These are phyloP conservation scores for Mythimna pallens DNA, from an alignment of 2,888 invertebrate genomes.

Conservation along the genomic window DNA sequence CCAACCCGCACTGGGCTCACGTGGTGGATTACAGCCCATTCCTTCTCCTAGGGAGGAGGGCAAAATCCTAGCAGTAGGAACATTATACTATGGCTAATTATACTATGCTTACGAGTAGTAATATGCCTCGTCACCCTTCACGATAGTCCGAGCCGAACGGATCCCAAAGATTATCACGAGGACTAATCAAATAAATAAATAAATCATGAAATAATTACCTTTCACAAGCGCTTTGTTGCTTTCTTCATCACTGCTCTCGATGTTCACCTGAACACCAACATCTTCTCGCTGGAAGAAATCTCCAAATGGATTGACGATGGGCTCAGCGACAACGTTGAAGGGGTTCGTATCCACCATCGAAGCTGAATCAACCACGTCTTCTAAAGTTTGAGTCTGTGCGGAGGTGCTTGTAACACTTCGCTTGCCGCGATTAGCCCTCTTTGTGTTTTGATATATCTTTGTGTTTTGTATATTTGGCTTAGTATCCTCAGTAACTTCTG, in stretches of 20 bases:
- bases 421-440: conserved; percentile 16
- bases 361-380: conserved; percentile 69
- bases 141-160: not conserved
- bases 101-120: too few species aligned
- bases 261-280: not conserved
- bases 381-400: conserved; percentile 63
- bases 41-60: too few species aligned
- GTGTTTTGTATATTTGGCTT: conserved; percentile 81
- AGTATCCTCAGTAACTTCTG: not conserved
- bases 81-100: not conserved
- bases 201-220: conserved; percentile 66
- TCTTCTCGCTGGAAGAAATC: conserved; percentile 31
- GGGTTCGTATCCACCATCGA: conserved; percentile 75
- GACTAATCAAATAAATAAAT: not conserved
- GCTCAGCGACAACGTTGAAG: conserved; percentile 66
- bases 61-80: too few species aligned
- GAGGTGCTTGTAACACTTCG: not conserved
- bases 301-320: conserved; percentile 70
- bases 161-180: not conserved
- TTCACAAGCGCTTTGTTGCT: conserved; percentile 76
- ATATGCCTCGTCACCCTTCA: too few species aligned
- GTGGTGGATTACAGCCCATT: too few species aligned
- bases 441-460: conserved; percentile 81
- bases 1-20: too few species aligned
- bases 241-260: conserved; percentile 30